Evolutionary conservation across 1,140 invertebrate species (phyloP).

Genomic region (Drosophila guanche): DNA sequence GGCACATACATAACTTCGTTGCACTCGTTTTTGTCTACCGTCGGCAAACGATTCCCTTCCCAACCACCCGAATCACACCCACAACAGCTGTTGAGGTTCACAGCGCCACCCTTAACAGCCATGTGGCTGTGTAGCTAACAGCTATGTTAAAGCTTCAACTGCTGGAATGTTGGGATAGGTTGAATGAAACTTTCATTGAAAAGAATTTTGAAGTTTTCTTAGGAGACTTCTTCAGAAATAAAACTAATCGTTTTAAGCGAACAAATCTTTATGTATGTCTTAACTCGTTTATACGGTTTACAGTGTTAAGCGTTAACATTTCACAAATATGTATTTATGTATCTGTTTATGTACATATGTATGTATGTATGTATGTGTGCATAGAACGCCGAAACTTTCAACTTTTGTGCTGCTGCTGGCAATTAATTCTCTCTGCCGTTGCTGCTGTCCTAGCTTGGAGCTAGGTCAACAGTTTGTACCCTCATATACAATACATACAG

Average conservation of each 20-base stretch:
- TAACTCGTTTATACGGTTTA: neutral
- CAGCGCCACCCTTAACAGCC: constrained; percentile 25
- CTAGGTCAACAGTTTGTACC: constrained; percentile 56
- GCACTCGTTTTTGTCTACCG: constrained; percentile 65
- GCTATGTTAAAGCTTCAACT: constrained; percentile 22
- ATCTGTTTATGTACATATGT: neutral
- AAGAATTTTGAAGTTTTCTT: no score
- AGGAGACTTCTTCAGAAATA: no score
- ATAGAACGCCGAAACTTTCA: constrained; percentile 7
- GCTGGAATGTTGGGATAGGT: constrained; percentile 15
- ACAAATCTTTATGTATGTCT: no score
- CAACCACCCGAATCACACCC: constrained; percentile 3
- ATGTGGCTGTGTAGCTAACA: neutral
- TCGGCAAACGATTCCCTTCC: constrained; percentile 50
- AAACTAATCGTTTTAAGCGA: no score
- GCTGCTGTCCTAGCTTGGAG: constrained; percentile 40
- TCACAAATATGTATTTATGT: neutral
- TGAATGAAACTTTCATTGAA: neutral
- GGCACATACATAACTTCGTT: constrained; percentile 38
- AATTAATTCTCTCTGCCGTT: constrained; percentile 26
- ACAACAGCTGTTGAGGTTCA: constrained; percentile 51
- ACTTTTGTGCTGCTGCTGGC: constrained; percentile 16
- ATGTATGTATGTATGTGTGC: neutral
- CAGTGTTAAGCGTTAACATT: constrained; percentile 18
- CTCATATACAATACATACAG: constrained; percentile 15